Evolutionary conservation across 2,797 vertebrate genomes (phyloP).

Genomic region (Alauda arvensis): DNA sequence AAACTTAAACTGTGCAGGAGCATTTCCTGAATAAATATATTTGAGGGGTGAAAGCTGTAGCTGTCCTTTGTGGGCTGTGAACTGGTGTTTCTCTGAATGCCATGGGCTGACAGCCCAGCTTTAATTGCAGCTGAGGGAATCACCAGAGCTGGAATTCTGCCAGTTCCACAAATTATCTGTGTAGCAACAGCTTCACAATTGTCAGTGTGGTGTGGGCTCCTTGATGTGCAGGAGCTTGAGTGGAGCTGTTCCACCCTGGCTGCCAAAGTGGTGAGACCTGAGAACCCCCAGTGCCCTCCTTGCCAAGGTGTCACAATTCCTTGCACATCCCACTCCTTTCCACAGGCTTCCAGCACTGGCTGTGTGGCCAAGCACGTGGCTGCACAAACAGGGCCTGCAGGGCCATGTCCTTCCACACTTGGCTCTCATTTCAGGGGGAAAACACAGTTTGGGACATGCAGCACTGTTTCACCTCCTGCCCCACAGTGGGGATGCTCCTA

Average conservation of each 20-base stretch:
- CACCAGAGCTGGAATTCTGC: neutral
- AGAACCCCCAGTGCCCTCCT: neutral
- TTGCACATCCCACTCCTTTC: no score
- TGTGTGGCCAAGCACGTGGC: rapidly evolving
- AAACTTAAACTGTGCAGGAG: neutral
- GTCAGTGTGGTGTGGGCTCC: neutral
- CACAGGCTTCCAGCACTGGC: neutral
- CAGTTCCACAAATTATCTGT: neutral
- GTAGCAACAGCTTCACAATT: neutral
- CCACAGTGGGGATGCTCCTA: neutral
- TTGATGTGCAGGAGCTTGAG: neutral
- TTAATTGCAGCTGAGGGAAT: neutral
- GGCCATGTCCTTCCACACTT: neutral
- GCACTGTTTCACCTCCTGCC: neutral
- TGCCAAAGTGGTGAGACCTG: neutral
- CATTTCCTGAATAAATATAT: neutral
- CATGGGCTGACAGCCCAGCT: neutral
- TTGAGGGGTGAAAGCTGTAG: neutral
- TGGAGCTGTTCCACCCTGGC: neutral
- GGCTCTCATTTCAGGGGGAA: neutral
- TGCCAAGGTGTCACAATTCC: neutral
- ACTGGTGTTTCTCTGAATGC: neutral
- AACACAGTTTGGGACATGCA: neutral
- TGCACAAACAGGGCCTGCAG: neutral
- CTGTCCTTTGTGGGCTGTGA: neutral